Percentiles rank a stretch among this genome's conserved stretches.
phyloP scores from a whole-genome alignment of 2,797 vertebrate species.

The Amazonetta brasiliensis region DNA sequence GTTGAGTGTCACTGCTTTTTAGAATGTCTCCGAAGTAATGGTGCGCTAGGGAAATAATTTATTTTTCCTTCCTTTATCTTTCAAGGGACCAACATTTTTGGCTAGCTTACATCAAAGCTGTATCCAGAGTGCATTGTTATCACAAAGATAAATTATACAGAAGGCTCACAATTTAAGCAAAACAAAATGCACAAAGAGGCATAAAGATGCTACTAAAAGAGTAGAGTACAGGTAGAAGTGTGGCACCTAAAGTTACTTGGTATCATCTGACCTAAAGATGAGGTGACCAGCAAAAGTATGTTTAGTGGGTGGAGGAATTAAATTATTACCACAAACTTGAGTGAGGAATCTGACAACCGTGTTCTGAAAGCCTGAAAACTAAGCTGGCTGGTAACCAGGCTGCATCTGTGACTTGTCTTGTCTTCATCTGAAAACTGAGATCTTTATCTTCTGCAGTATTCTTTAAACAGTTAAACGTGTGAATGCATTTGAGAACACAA shows the following conservation, averaged over 20 bases:
- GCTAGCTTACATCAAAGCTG: background rate
- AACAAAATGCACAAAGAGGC: background rate
- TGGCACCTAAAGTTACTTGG: background rate
- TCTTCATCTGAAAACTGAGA: background rate
- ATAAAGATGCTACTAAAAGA: background rate
- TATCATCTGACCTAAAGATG: background rate
- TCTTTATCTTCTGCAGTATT: background rate
- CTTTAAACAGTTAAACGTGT: background rate
- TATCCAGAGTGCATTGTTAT: background rate
- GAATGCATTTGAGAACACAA: background rate
- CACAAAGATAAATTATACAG: background rate
- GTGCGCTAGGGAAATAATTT: background rate
- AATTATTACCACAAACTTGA: background rate
- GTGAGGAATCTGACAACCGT: background rate
- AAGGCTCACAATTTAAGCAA: background rate
- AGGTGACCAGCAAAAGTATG: background rate
- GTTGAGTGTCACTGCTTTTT: background rate
- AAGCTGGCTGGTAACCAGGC: background rate
- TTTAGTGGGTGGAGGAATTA: background rate
- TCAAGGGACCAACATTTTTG: background rate
- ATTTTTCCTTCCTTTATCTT: background rate
- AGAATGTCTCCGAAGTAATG: background rate
- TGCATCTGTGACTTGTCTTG: background rate
- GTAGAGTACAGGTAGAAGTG: background rate
- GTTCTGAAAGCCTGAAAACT: background rate